Evolutionary conservation across 2,888 invertebrate species (phyloP), one percentile per base, ranked within the genome.

Genomic region (Ethmia dodecea): DNA sequence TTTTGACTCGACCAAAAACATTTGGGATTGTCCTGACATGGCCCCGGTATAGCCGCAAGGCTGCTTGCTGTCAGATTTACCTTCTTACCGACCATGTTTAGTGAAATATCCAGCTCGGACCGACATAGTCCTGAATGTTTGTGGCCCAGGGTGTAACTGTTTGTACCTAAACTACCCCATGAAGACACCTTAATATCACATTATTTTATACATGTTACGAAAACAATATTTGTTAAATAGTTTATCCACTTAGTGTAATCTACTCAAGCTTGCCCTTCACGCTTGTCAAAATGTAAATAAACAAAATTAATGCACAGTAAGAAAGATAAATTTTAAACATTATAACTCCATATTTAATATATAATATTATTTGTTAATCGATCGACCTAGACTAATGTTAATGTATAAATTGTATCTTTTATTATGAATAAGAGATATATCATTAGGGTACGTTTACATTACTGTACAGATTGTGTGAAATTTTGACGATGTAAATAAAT

Each of bases 221-320:
- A n/a, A n/a, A n/a, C n/a, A n/a, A n/a, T n/a, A n/a, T n/a, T n/a
- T n/a, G n/a, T n/a, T n/a, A n/a, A n/a, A n/a, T n/a, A n/a, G n/a
- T n/a, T n/a, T n/a, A 40, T 35, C 28, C 22, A 40, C 14, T 40
- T 39, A 45, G 35, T 38, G 20, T 36, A 37, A 42, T 31, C 37
- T 67, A 67, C 61, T 59, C 67, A 72, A 68, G 84, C 83, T 81
- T 80, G 70, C 67, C 66, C 69, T 55, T 68, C 84, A 81, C 83
- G 84, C 84, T 79, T 80, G 70, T 65, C 60, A 51, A 67, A 48
- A 48, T 78, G 78, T 79, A 84, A 69, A 83, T 83, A 79, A 59
- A 52, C 49, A 35, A 47, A 56, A 60, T 64, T 57, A 57, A 55
- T 79, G 84, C 84, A 81, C 84, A 67, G 58, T 61, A 65, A 67